These are phyloP conservation scores for Cheilosia soror DNA, from an alignment of 2,888 invertebrate genomes.

Conservation along the genomic window DNA sequence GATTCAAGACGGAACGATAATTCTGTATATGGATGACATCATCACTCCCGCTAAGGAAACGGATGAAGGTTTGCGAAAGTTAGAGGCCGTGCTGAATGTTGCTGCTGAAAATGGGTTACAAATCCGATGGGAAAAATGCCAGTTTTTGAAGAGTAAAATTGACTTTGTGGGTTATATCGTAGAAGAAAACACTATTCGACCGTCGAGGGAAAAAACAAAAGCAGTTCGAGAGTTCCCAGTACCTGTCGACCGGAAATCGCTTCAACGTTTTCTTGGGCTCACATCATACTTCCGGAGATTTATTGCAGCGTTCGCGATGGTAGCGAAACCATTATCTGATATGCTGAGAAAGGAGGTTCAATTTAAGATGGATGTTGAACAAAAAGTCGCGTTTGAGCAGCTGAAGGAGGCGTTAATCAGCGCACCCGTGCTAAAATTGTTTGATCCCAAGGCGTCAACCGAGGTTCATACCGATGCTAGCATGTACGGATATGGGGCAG, in stretches of 20 bases:
- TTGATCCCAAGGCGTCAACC: conserved; percentile 29
- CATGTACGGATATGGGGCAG: conserved; percentile 47
- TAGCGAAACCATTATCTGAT: conserved; percentile 55
- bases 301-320: conserved; percentile 14
- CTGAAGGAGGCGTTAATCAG: conserved; percentile 30
- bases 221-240: conserved; percentile 59
- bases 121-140: conserved; percentile 62
- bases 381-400: conserved; percentile 67
- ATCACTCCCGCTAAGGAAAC: conserved; percentile 5
- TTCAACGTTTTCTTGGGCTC: conserved; percentile 70
- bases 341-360: conserved; percentile 68
- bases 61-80: conserved; percentile 20
- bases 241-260: conserved; percentile 57
- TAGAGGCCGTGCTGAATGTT: conserved; percentile 38
- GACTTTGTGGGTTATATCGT: conserved; percentile 72
- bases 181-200: conserved; percentile 58
- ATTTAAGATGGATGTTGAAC: conserved; percentile 74
- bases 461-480: conserved; percentile 66
- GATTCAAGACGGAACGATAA: no score
- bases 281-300: conserved; percentile 68
- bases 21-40: no score
- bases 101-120: conserved; percentile 30
- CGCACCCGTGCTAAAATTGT: conserved; percentile 46
- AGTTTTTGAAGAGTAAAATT: conserved; percentile 50
- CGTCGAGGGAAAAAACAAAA: conserved; percentile 48